Conservation (phyloP, 2,888 invertebrate species). For the Leistus spinibarbis region DNA sequence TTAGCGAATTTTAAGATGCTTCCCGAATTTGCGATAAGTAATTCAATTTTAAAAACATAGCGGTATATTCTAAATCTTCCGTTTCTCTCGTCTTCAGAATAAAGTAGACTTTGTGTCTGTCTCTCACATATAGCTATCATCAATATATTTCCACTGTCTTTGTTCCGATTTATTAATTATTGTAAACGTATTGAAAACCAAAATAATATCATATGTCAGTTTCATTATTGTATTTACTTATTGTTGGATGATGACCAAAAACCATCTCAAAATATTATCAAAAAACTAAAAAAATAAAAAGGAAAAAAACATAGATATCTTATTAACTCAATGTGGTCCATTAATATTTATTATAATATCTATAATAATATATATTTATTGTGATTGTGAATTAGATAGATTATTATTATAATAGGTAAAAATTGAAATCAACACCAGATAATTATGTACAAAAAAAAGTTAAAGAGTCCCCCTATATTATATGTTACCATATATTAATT, state of each 20-base stretch:
- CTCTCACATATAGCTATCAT: conserved; percentile 46
- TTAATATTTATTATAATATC: conserved; percentile 47
- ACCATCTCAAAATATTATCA: conserved; percentile 32
- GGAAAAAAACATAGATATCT: conserved; percentile 37
- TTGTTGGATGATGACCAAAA: conserved; percentile 16
- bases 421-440: conserved; percentile 53
- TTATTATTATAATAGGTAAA: conserved; percentile 41
- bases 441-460: conserved; percentile 55
- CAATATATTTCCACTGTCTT: neutral
- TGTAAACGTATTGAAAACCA: neutral
- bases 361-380: conserved; percentile 49
- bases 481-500: conserved; percentile 33
- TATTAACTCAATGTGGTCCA: conserved; percentile 50
- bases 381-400: conserved; percentile 53
- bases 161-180: neutral
- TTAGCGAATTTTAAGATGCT: conserved; percentile 20
- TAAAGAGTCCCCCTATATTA: conserved; percentile 37
- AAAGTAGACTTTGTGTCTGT: conserved; percentile 27
- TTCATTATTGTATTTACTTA: neutral
- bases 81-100: conserved; percentile 42
- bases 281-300: neutral
- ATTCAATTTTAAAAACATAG: conserved; percentile 43
- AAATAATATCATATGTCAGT: neutral
- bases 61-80: conserved; percentile 57
- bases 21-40: conserved; percentile 26